Evolutionary conservation across 2,888 invertebrate genomes (phyloP), one percentile per base, ranked within the genome.

Genomic region (Agriotes lineatus): DNA sequence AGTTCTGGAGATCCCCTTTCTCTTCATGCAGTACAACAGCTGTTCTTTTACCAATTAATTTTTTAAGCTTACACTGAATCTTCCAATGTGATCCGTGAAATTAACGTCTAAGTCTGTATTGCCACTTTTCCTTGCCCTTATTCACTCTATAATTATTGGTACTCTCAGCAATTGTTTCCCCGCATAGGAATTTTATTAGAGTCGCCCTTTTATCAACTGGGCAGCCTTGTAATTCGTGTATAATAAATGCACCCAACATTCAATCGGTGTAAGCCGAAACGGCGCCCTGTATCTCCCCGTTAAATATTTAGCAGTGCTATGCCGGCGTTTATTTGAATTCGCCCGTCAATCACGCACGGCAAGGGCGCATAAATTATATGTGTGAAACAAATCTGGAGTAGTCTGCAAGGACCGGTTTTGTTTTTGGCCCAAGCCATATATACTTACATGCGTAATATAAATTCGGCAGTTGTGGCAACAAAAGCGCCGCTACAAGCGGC

Each of bases 291-390:
- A 20, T 44, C 20, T 16, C 39, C 19, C 20, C 2, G 2, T 20
- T 10, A 44, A 44, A 44, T 44, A 44, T 44, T 44, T 44, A 44
- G 19, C 18, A 44, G 44, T 44, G 44, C 44, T 18, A 20, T 44
- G 44, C 44, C 19, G 20, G 44, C 44, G 18, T 44, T 20, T 44
- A 44, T 44, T 44, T 20, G 44, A 44, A 44, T 44, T 44, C 44
- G 18, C 20, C 44, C 44, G 44, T 44, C 44, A 44, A 20, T 19
- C 44, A 44, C 44, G 19, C 20, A 44, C 44, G 20, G 1, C 9
- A 20, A 20, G 44, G 44, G 44, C 44, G 44, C 44, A 44, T 44
- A 44, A 44, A 44, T 44, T 44, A 44, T 20, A 44, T 44, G 44
- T 19, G 20, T 44, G 20, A 18, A 44, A 44, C 44, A 44, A 44